Evolutionary conservation across 2,888 invertebrate species (phyloP).

Genomic region (Leptinotarsa peninsularis): DNA sequence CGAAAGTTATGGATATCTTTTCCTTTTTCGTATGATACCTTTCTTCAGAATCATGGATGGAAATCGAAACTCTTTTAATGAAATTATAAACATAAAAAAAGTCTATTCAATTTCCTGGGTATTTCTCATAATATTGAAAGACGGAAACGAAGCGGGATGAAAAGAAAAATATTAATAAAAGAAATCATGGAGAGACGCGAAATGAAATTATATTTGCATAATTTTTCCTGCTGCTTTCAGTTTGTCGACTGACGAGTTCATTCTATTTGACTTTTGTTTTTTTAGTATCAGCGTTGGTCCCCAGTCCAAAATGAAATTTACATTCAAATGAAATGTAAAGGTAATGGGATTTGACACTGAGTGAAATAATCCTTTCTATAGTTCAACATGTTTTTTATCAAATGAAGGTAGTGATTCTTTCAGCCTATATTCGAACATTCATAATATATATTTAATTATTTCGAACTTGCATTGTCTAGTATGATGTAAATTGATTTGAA

Average conservation of each 20-base stretch:
- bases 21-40: constrained; percentile 8
- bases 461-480: too few species aligned
- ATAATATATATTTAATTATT: too few species aligned
- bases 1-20: neutral
- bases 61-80: constrained; percentile 33
- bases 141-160: constrained; percentile 35
- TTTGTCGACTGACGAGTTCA: constrained; percentile 2
- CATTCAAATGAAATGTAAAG: neutral
- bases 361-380: neutral
- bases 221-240: constrained; percentile 26
- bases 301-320: constrained; percentile 1
- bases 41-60: constrained; percentile 22
- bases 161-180: constrained; percentile 40
- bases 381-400: too few species aligned
- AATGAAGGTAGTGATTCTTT: too few species aligned
- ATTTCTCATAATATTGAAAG: constrained; percentile 43
- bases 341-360: neutral
- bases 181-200: constrained; percentile 30
- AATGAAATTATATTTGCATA: constrained; percentile 40
- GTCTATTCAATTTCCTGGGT: constrained; percentile 45
- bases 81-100: constrained; percentile 41
- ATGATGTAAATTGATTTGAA: too few species aligned
- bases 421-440: too few species aligned
- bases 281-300: constrained; percentile 13
- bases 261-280: constrained; percentile 14